Base-by-base conservation (phyloP, 2,113 vertebrate species). In the Tylochromis polylepis region DNA sequence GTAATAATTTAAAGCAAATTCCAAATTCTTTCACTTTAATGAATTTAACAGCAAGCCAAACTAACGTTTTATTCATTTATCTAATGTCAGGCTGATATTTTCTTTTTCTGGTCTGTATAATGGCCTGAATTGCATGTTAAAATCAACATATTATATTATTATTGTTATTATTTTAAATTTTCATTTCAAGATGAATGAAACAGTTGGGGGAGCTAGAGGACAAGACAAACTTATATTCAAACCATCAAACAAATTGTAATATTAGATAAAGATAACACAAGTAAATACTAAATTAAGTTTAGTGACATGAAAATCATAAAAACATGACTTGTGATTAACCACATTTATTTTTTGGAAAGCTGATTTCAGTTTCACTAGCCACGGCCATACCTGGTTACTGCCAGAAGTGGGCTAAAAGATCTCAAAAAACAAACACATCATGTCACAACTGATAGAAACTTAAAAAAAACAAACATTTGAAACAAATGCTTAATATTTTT, bases 41-140 rank as follows among this genome's bases (percentile, higher is more conserved):
- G 3, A 29, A 29, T 0, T 75, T 29, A 49, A 18, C 49, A 8
- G 49, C 1, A 18, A 51, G 49, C 6, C 15, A 51, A 14, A 14
- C 0, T 49, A 18, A 18, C 5, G 9, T 8, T 20, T 0, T 11
- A 49, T 18, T 46, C 9, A 75, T 43, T 75, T 11, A 49, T 75
- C 24, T 49, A 46, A 49, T 29, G 67, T 49, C 41, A 29, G 9
- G n/a, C 67, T 75, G 16, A 75, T 75, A 18, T 27, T 70, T 46
- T 29, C n/a, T n/a, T n/a, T n/a, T n/a, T n/a, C n/a, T 18, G 3
- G 51, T 75, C 43, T 49, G 41, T 29, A 46, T 67, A 41, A 38
- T 65, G 20, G 4, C 2, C 60, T 22, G 62, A 14, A 3, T 24
- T 2, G 15, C 38, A 72, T 72, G 15, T 27, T 72, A 72, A 4